Evolutionary conservation across 2,797 vertebrate genomes (phyloP).

Genomic region (Capromys pilorides): DNA sequence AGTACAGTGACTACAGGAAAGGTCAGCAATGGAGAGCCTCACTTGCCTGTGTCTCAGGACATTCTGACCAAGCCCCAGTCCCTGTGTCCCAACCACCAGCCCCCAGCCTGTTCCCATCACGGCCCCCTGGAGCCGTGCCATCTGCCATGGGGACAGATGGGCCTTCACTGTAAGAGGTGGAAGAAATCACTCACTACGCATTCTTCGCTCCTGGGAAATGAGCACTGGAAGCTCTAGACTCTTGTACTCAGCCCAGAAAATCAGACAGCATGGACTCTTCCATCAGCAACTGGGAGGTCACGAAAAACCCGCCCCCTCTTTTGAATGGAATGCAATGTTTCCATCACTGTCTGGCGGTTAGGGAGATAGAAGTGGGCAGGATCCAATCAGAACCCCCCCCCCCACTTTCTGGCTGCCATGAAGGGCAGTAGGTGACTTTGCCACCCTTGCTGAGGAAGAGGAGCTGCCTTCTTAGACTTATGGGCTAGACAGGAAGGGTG

Average conservation of each 20-base stretch:
- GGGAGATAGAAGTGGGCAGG: neutral
- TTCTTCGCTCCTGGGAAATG: neutral
- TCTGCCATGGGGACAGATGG: neutral
- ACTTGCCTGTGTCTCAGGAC: neutral
- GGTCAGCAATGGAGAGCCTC: neutral
- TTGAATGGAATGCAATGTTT: neutral
- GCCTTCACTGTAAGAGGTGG: neutral
- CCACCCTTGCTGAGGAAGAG: neutral
- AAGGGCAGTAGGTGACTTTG: neutral
- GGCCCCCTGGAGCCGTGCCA: neutral
- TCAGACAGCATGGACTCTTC: fast-evolving
- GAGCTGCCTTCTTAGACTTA: neutral
- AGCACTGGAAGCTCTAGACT: neutral
- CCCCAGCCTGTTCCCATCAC: neutral
- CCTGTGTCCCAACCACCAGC: too few species aligned
- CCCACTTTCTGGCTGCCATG: neutral
- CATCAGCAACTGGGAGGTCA: fast-evolving
- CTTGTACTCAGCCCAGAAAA: neutral
- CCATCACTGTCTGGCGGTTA: neutral
- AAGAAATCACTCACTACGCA: neutral
- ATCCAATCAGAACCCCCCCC: neutral
- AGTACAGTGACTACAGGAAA: neutral
- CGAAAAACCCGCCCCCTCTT: fast-evolving
- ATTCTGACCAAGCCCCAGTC: neutral
- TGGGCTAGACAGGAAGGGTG: neutral